Conservation (phyloP, 1,140 invertebrate genomes). For the Zaprionus lachaisei region DNA sequence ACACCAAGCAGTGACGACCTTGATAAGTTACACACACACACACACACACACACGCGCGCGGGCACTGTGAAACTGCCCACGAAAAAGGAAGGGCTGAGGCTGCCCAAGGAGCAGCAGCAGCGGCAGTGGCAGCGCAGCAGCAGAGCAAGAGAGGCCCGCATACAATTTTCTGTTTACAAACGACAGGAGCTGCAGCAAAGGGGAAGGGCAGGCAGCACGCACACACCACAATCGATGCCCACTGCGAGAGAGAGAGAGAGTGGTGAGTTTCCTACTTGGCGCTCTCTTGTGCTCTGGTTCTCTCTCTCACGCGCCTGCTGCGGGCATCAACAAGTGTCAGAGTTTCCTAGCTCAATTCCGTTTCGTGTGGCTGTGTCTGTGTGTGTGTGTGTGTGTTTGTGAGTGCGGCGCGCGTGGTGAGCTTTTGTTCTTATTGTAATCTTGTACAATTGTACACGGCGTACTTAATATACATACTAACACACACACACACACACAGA, state of each 20-base stretch:
- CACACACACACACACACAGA: conserved; percentile 16
- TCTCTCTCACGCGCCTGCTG: neutral
- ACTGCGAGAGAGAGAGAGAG: conserved; percentile 20
- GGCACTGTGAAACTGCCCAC: conserved; percentile 38
- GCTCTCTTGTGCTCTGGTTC: conserved; percentile 39
- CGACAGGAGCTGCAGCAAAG: neutral
- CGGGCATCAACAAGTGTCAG: conserved; percentile 36
- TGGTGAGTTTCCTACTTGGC: conserved; percentile 57
- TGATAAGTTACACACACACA: conserved; percentile 72
- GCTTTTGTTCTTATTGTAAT: conserved; percentile 39
- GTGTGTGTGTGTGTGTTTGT: conserved; percentile 1
- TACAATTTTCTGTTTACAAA: conserved; percentile 45
- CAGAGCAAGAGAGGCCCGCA: conserved; percentile 18
- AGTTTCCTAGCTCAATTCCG: conserved; percentile 62
- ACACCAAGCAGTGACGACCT: conserved; percentile 64
- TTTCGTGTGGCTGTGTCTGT: conserved; percentile 64
- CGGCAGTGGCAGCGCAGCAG: conserved; percentile 9
- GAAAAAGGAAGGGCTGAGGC: conserved; percentile 62
- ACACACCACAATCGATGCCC: conserved; percentile 72
- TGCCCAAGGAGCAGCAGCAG: conserved; percentile 49
- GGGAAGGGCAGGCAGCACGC: conserved; percentile 10
- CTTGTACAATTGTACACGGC: conserved; percentile 20
- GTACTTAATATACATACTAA: conserved; percentile 40
- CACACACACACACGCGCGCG: conserved; percentile 17
- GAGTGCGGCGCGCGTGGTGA: conserved; percentile 56